phyloP scores from a whole-genome alignment of 2,113 vertebrate genomes.

The Eubucco bourcierii region DNA sequence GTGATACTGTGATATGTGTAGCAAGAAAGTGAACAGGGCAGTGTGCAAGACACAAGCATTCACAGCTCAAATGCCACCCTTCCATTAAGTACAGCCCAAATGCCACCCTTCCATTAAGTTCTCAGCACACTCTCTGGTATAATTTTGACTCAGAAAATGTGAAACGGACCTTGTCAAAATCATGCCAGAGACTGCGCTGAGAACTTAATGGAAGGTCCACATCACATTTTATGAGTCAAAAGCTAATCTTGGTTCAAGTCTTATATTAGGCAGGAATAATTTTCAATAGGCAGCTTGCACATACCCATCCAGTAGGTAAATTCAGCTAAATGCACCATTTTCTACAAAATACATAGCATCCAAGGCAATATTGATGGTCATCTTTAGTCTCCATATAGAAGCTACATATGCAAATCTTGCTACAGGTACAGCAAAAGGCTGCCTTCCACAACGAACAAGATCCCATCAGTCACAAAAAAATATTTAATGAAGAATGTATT shows the following conservation, averaged over 20 bases:
- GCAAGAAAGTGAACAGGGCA: neutral
- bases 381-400: neutral
- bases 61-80: neutral
- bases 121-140: neutral
- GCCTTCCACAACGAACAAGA: neutral
- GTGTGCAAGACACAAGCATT: neutral
- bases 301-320: neutral
- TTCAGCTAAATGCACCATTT: neutral
- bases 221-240: neutral
- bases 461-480: neutral
- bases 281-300: neutral
- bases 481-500: neutral
- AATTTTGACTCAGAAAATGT: too few relatives aligned
- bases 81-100: neutral
- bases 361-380: neutral
- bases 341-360: neutral
- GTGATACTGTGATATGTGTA: too few relatives aligned
- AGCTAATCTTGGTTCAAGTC: neutral
- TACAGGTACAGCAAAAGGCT: neutral
- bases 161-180: too few relatives aligned
- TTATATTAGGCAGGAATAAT: neutral
- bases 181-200: too few relatives aligned
- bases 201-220: too few relatives aligned
- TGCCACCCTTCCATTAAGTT: rapidly evolving
- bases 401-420: neutral